Percentiles rank a stretch among this genome's conserved stretches.
Evolutionary conservation across 2,113 vertebrate genomes (phyloP).

Genomic region (Rhegmatorhina hoffmannsi): DNA sequence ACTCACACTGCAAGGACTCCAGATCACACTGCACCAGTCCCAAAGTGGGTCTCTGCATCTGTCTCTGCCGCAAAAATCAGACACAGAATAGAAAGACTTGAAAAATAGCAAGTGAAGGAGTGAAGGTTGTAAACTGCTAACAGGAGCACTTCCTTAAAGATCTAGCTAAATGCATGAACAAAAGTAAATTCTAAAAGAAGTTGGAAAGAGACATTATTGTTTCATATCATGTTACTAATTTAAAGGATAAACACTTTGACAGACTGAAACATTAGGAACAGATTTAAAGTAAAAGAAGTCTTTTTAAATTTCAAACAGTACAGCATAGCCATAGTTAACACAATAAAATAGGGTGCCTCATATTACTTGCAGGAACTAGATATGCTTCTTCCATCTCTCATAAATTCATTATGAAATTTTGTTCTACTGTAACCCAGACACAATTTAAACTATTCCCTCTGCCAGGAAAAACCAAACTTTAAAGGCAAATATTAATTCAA

Average conservation of each 20-base stretch:
- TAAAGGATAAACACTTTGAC: background rate
- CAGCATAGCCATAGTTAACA: background rate
- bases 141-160: background rate
- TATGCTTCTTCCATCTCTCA: background rate
- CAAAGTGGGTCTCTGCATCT: background rate
- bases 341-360: background rate
- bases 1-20: background rate
- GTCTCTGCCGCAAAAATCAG: background rate
- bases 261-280: background rate
- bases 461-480: background rate
- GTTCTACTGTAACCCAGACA: background rate
- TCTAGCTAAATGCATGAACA: fast-evolving
- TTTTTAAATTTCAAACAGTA: background rate
- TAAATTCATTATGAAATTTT: background rate
- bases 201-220: background rate
- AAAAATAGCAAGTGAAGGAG: background rate
- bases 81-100: background rate
- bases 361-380: background rate
- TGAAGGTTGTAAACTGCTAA: background rate
- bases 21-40: background rate
- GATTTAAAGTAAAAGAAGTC: background rate
- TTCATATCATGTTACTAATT: background rate
- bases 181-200: background rate
- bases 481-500: constrained; percentile 10
- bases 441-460: constrained; percentile 9